phyloP scores from a whole-genome alignment of 2,888 invertebrate genomes.

The Athetis lepigone region DNA sequence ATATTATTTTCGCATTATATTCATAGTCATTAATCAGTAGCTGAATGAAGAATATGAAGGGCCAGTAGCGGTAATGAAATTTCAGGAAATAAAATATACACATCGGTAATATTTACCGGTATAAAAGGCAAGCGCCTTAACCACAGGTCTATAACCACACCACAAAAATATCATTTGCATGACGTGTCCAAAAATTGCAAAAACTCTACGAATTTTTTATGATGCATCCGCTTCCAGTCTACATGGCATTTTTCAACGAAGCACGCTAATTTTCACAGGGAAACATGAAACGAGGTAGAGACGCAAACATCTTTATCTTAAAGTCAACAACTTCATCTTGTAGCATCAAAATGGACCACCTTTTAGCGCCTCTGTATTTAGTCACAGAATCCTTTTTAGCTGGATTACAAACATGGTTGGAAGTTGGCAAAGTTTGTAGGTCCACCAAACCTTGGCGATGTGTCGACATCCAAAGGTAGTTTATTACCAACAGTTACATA shows the following conservation, averaged over 20 bases:
- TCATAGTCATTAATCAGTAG: conserved; percentile 51
- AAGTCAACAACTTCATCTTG: conserved; percentile 70
- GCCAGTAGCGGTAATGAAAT: conserved; percentile 8
- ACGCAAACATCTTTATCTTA: conserved; percentile 75
- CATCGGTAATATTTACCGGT: too few relatives aligned
- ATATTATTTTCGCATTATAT: conserved; percentile 51
- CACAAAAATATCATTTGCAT: conserved; percentile 40
- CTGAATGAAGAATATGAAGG: conserved; percentile 37
- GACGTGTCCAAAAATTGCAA: conserved; percentile 44
- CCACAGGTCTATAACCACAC: too few relatives aligned
- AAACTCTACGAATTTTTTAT: conserved; percentile 28
- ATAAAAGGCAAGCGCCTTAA: too few relatives aligned
- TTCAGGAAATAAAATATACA: conserved; percentile 29
- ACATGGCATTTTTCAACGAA: conserved; percentile 43
- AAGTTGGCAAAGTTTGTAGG: too few relatives aligned
- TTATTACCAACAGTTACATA: rapidly evolving
- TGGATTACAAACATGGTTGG: conserved; percentile 51
- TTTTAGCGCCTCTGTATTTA: conserved; percentile 87
- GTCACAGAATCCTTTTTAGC: conserved; percentile 73
- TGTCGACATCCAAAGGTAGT: conserved; percentile 6
- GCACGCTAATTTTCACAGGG: conserved; percentile 75
- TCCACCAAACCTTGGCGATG: background rate
- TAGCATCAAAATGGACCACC: conserved; percentile 77
- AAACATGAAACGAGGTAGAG: conserved; percentile 63
- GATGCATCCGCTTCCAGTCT: conserved; percentile 7